Percentiles rank a stretch among this genome's conserved stretches.
These are phyloP conservation scores for Chydorus sphaericus DNA, from an alignment of 2,888 invertebrate genomes.

Conservation along the genomic window DNA sequence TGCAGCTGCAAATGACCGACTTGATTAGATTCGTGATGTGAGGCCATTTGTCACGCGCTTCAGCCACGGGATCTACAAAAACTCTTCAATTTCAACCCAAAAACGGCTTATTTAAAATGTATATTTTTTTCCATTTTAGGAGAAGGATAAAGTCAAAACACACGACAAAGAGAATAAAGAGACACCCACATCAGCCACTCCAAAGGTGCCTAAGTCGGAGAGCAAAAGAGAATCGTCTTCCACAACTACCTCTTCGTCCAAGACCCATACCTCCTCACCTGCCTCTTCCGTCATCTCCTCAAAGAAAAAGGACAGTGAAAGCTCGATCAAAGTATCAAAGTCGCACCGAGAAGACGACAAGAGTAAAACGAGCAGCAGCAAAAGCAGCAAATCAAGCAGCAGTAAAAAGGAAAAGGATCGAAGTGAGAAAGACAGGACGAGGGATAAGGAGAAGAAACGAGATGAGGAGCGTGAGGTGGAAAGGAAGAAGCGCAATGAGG, in stretches of 20 bases:
- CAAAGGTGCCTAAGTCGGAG: conserved; percentile 20
- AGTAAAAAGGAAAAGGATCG: conserved; percentile 17
- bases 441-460: conserved; percentile 13
- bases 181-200: no score
- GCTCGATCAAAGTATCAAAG: not conserved
- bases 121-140: no score
- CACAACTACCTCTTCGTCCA: conserved; percentile 16
- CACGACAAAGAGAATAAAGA: conserved; percentile 14
- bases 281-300: conserved; percentile 4
- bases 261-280: not conserved
- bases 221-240: conserved; percentile 9
- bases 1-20: no score
- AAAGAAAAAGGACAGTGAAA: conserved; percentile 9
- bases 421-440: conserved; percentile 6
- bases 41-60: no score
- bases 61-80: no score
- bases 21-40: no score
- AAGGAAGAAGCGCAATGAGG: conserved; percentile 14
- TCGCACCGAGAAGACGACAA: conserved; percentile 13
- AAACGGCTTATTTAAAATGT: no score
- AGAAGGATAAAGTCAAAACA: conserved; percentile 20
- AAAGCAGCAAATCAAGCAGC: conserved; percentile 14
- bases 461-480: conserved; percentile 15
- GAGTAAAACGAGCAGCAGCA: conserved; percentile 12
- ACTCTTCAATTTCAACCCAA: no score